These are phyloP conservation scores for Hetaerina titia DNA, from an alignment of 2,888 invertebrate species.

Conservation along the genomic window DNA sequence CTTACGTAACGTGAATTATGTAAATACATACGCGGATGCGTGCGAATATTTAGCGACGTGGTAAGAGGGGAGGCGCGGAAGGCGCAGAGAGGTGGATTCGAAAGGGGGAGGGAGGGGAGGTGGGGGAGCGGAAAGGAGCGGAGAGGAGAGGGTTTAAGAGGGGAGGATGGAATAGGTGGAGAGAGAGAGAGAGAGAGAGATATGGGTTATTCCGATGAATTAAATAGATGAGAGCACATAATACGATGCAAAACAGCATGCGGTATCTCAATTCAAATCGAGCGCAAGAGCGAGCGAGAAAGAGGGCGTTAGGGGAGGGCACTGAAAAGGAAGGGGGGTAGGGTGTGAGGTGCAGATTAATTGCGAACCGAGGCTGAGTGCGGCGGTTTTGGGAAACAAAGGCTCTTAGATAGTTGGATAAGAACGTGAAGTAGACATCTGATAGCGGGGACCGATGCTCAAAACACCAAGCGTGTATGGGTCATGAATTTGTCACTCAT, in stretches of 20 bases:
- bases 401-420: slow-evolving; percentile 65
- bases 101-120: too few species aligned
- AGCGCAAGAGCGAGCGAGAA: not conserved
- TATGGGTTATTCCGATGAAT: slow-evolving; percentile 31
- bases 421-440: slow-evolving; percentile 66
- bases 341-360: slow-evolving; percentile 32
- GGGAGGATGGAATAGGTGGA: not conserved
- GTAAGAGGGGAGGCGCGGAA: not conserved
- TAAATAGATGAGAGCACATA: slow-evolving; percentile 44
- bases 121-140: not conserved
- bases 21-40: not conserved
- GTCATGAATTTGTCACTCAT: slow-evolving; percentile 64
- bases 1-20: not conserved
- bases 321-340: not conserved
- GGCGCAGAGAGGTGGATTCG: not conserved
- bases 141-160: not conserved
- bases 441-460: slow-evolving; percentile 38
- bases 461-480: slow-evolving; percentile 42
- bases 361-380: slow-evolving; percentile 45
- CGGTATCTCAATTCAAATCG: slow-evolving; percentile 55
- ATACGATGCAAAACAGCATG: slow-evolving; percentile 60
- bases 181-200: not conserved
- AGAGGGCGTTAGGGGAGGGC: not conserved
- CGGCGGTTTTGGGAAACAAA: slow-evolving; percentile 60
- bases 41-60: not conserved